A percentile compares a stretch with the other conserved stretches of the same genome.
phyloP scores from a whole-genome alignment of 2,797 vertebrate species.

The Dicrostonyx torquatus region DNA sequence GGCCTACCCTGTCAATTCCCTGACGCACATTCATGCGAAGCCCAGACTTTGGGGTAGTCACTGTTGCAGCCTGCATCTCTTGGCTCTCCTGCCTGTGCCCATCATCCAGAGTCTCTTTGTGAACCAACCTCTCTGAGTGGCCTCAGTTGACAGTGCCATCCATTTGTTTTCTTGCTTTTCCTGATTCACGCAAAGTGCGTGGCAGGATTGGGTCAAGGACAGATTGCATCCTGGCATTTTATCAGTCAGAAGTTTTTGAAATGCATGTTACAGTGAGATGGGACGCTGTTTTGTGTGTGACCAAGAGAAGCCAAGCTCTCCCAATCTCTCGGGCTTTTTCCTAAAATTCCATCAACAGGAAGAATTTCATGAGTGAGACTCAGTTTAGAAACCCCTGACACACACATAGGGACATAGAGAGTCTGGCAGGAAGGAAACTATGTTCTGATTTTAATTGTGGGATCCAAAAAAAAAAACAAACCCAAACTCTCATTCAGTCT shows the following conservation, averaged over 20 bases:
- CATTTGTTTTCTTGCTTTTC: background rate
- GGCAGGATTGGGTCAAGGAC: background rate
- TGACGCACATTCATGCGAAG: too few species aligned
- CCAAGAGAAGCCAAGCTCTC: background rate
- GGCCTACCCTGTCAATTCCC: background rate
- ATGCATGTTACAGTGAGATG: too few species aligned
- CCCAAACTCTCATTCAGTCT: background rate
- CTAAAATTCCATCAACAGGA: background rate
- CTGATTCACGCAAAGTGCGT: background rate
- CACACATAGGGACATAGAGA: background rate
- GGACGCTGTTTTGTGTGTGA: background rate
- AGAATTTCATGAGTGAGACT: background rate
- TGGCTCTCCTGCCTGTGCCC: background rate
- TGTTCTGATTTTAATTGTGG: background rate
- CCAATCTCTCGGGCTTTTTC: background rate
- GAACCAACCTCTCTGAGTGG: background rate
- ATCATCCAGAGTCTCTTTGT: background rate
- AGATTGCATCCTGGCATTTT: background rate
- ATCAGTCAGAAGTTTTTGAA: background rate
- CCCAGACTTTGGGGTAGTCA: background rate
- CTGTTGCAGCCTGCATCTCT: background rate
- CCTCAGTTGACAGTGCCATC: background rate
- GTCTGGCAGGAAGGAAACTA: constrained; percentile 8
- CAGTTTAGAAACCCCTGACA: background rate
- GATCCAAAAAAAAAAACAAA: background rate